Conservation (phyloP, 2,113 vertebrate species). For the Entelurus aequoreus region DNA sequence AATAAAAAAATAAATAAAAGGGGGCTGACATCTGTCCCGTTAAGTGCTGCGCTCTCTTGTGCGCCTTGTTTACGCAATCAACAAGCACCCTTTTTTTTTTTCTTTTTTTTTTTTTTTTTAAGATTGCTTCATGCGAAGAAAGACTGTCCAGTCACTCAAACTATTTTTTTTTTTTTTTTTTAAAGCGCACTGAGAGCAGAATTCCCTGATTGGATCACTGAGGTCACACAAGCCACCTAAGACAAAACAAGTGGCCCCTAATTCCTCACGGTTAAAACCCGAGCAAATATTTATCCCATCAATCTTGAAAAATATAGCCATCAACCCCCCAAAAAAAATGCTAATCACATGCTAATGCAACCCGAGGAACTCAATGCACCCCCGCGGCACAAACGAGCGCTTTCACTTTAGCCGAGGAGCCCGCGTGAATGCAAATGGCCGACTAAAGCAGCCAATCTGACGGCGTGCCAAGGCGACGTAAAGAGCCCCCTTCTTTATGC, state of each 20-base stretch:
- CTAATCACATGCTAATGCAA: slow-evolving; percentile 71
- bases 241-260: slow-evolving; percentile 31
- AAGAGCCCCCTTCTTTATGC: slow-evolving; percentile 66
- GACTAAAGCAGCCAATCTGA: slow-evolving; percentile 61
- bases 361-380: slow-evolving; percentile 53
- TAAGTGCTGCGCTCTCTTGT: slow-evolving; percentile 69
- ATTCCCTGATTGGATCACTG: background rate
- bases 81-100: slow-evolving; percentile 36
- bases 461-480: slow-evolving; percentile 64
- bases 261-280: slow-evolving; percentile 58
- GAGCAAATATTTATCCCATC: slow-evolving; percentile 71
- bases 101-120: slow-evolving; percentile 25
- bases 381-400: slow-evolving; percentile 54
- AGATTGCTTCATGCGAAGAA: slow-evolving; percentile 8
- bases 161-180: too few species aligned
- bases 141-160: slow-evolving; percentile 1
- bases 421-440: slow-evolving; percentile 69
- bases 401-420: slow-evolving; percentile 59
- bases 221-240: background rate
- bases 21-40: slow-evolving; percentile 71
- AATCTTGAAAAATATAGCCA: slow-evolving; percentile 69
- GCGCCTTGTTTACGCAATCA: slow-evolving; percentile 69
- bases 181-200: background rate
- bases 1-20: slow-evolving; percentile 26
- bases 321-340: slow-evolving; percentile 50